These are phyloP conservation scores for Phalera bucephala DNA, from an alignment of 2,888 invertebrate genomes.

Conservation along the genomic window DNA sequence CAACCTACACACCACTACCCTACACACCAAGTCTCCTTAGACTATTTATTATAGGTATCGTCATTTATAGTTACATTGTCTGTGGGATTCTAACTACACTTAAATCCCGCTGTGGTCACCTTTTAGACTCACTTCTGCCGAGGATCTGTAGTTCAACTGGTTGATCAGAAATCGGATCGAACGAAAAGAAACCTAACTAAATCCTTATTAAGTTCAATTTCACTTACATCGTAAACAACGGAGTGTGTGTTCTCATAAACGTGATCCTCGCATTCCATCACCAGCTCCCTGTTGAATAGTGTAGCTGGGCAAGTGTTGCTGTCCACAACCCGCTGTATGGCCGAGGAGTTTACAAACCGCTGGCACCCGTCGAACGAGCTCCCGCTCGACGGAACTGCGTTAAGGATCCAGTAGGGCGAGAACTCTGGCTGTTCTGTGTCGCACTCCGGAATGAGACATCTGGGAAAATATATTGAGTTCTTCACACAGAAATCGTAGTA, in stretches of 20 bases:
- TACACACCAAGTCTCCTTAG: too few relatives aligned
- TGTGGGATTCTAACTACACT: too few relatives aligned
- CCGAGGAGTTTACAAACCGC: conserved; percentile 46
- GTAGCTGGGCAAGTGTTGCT: conserved; percentile 44
- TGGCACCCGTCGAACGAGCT: conserved; percentile 66
- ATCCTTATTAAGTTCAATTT: too few relatives aligned
- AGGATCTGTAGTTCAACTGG: too few relatives aligned
- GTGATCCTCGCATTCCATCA: conserved; percentile 43
- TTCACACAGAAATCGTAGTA: too few relatives aligned
- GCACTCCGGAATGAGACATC: conserved; percentile 58
- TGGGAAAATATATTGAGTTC: conserved; percentile 20
- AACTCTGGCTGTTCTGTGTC: conserved; percentile 45
- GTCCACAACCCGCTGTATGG: conserved; percentile 4
- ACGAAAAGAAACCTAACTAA: too few relatives aligned
- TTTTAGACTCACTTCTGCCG: too few relatives aligned
- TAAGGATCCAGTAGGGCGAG: conserved; percentile 64
- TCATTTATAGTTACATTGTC: too few relatives aligned
- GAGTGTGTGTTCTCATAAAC: conserved; percentile 56
- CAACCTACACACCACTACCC: too few relatives aligned
- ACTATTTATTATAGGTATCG: too few relatives aligned
- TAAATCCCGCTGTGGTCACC: too few relatives aligned
- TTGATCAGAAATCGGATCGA: too few relatives aligned
- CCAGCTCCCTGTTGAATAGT: conserved; percentile 43
- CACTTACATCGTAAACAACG: conserved; percentile 68
- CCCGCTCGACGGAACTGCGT: conserved; percentile 63